These are phyloP conservation scores for Acanthornis magna DNA, from an alignment of 2,797 vertebrate species.

Conservation along the genomic window DNA sequence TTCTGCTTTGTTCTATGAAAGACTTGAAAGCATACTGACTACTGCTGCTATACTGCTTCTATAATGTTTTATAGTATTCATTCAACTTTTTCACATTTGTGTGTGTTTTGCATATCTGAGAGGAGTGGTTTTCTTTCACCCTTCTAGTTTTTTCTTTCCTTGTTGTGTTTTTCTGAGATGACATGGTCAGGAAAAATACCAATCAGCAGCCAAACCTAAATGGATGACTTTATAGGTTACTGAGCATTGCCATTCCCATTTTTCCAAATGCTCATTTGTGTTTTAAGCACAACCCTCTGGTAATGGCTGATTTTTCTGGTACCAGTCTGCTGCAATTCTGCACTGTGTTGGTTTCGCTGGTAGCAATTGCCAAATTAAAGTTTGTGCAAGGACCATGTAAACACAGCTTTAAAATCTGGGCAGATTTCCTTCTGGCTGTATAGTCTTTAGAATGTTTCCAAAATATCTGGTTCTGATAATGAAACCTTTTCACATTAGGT, in stretches of 20 bases:
- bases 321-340: neutral
- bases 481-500: neutral
- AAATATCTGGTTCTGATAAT: neutral
- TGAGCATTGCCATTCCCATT: neutral
- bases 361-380: neutral
- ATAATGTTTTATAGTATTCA: neutral
- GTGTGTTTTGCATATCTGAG: neutral
- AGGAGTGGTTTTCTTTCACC: neutral
- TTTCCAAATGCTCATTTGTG: neutral
- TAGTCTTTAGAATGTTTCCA: neutral
- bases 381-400: neutral
- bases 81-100: neutral
- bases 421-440: neutral
- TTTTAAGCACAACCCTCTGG: neutral
- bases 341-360: neutral
- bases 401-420: neutral
- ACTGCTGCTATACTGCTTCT: neutral
- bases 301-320: neutral
- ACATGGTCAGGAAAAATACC: too few species aligned
- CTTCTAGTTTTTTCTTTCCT: neutral
- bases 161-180: neutral
- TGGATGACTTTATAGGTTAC: neutral
- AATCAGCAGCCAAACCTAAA: neutral
- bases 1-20: neutral
- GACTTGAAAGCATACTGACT: neutral